Percentiles rank a stretch among this genome's conserved stretches.
Conservation (phyloP, 2,888 invertebrate species). For the Caenorhabditis doughertyi region DNA sequence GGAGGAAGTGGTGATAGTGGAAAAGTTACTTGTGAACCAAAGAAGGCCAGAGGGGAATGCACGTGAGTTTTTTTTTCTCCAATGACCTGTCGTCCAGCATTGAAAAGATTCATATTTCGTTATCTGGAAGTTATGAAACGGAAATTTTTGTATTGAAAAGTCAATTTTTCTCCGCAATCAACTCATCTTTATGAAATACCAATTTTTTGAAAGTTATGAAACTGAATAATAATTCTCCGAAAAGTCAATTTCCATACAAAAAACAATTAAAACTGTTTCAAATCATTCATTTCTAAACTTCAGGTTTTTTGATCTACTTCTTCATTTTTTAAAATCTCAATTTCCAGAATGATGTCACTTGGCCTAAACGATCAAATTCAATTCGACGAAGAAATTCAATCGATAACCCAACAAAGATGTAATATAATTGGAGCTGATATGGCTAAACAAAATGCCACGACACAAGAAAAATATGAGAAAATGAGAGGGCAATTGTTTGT, state of each 20-base stretch:
- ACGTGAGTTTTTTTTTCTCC: conserved; percentile 41
- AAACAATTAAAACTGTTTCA: too few species aligned
- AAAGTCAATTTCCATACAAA: too few species aligned
- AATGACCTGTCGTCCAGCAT: too few species aligned
- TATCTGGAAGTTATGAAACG: too few species aligned
- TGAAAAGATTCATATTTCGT: too few species aligned
- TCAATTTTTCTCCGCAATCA: too few species aligned
- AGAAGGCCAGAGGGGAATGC: conserved; percentile 16
- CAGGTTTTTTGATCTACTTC: not conserved
- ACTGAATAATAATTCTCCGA: not conserved
- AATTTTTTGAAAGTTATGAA: not conserved
- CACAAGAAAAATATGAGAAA: conserved; percentile 28
- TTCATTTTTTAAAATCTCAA: not conserved
- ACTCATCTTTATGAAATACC: too few species aligned
- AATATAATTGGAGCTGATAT: conserved; percentile 57
- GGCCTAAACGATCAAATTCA: conserved; percentile 56
- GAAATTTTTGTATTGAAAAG: too few species aligned
- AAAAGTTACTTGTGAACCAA: conserved; percentile 54
- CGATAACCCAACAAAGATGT: conserved; percentile 44
- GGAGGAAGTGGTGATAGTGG: conserved; percentile 61
- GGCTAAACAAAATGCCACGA: conserved; percentile 41
- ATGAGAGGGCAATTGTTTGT: conserved; percentile 48
- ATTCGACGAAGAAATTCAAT: conserved; percentile 56
- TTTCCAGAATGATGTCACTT: conserved; percentile 50
- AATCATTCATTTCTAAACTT: too few species aligned